Base-by-base conservation (phyloP, 2,113 vertebrate genomes). In the Columba janthina region DNA sequence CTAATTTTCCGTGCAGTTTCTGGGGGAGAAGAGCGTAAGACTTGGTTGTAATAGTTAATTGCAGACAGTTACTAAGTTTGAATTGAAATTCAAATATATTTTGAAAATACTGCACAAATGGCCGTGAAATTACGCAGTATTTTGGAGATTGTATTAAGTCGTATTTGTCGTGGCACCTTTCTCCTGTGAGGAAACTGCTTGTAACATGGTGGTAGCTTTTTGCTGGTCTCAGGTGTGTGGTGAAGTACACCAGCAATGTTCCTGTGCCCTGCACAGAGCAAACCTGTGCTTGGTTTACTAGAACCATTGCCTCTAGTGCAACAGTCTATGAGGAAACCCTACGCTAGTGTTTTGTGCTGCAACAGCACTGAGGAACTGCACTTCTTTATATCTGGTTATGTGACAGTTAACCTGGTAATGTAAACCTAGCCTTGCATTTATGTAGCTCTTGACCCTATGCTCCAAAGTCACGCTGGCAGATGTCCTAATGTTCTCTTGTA, bases 261-360 rank as follows among this genome's bases (percentile, higher is more conserved):
- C 44, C 51, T 78, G 53, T n/a, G 15, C 9, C 0, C 2, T 58
- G 31, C 8, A 9, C 29, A 73, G 24, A 34, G 50, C 79, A 76
- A 20, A n/a, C 31, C 58, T 28, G 0, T 11, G 34, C 29, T 22
- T 12, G 38, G 5, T 20, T 29, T 21, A 36, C 48, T 17, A 58
- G 62, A 50, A 40, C 21, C n/a, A 3, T 8, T 34, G 40, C 50
- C 40, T 38, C 46, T 24, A 8, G 66, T 19, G 24, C 15, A 51
- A 21, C 44, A 46, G 13, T 46, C 44, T 46, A 19, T 46, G 44
- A 46, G 44, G 44, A 46, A 46, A 46, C 44, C 53, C 13, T 25
- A n/a, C 1, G 0, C 20, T 28, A 13, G n/a, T 1, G 6, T 36
- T 36, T 57, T 2, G 38, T 75, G 36, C 57, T 69, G 65, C 44